Base-by-base conservation (phyloP, 2,113 vertebrate species). In the Psilopsiagon aurifrons region DNA sequence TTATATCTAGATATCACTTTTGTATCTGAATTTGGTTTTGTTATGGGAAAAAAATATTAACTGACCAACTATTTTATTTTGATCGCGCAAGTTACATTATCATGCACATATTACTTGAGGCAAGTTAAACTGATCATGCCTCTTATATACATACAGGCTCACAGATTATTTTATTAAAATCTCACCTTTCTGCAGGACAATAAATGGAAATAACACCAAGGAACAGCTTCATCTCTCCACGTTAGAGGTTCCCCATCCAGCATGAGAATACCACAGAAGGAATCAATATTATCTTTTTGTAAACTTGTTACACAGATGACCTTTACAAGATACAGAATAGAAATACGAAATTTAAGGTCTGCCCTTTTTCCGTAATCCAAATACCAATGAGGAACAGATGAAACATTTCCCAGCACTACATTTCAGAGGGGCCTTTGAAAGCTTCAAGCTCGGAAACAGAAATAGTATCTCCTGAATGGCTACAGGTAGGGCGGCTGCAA, bases 361-460 rank as follows among this genome's bases (percentile, higher is more conserved):
- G 66, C 22, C 35, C 41, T 92, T 93, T 86, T 84, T 33, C 62
- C 35, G 47, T 92, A 94, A 91, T 93, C 80, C 73, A 83, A 73
- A 84, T n/a, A 88, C 22, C 57, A 81, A 64, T 13, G 84, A 52
- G 24, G 15, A 93, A 90, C 10, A 66, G 73, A 88, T 37, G 15
- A 96, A 88, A 68, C 22, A 62, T 57, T 73, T 91, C 70, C 47
- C 73, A 60, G 31, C 9, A 75, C 27, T 84, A 15, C 1, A 0
- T 74, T 64, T 70, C 63, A 39, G 25, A 94, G 28, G 1, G 4
- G 13, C 7, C 33, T 55, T 23, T 23, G 20, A 39, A 64, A 23
- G 8, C 83, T 88, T 64, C 46, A 82, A 84, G 49, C n/a, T 33
- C 79, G 47, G 52, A 39, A 78, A 51, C 7, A 76, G 52, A 55